phyloP scores from a whole-genome alignment of 2,113 vertebrate species.

The Blennius ocellaris region DNA sequence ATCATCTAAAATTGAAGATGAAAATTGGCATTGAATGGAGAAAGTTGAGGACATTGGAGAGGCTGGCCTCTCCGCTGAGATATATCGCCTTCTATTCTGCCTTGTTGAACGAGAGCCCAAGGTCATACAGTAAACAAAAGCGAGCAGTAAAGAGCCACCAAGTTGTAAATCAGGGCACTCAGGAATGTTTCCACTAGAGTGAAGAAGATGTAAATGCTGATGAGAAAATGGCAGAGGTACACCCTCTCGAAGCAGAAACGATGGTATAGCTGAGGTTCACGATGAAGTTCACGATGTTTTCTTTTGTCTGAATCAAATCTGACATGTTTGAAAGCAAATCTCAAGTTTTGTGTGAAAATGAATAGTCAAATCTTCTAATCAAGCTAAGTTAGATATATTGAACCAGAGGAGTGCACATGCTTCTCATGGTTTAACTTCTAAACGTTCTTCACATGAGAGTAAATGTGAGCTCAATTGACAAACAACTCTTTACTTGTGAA shows the following conservation, averaged over 20 bases:
- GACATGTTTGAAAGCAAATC: background rate
- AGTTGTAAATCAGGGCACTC: conserved; percentile 71
- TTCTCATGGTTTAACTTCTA: no score
- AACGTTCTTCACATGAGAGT: no score
- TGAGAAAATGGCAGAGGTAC: conserved; percentile 41
- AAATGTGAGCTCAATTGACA: no score
- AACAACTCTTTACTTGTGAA: no score
- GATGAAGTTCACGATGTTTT: background rate
- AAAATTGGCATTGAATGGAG: conserved; percentile 37
- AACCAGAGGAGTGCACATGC: no score
- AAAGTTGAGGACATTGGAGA: conserved; percentile 29
- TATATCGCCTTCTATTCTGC: conserved; percentile 52
- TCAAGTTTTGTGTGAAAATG: background rate
- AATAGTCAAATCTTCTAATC: no score
- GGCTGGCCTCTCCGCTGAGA: conserved; percentile 37
- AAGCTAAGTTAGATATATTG: no score
- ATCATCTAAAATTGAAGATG: conserved; percentile 47
- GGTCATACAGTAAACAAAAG: conserved; percentile 80
- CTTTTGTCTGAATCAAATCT: background rate
- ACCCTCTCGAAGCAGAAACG: conserved; percentile 26
- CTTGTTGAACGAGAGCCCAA: conserved; percentile 77
- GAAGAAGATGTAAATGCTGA: conserved; percentile 47
- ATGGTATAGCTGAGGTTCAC: conserved; percentile 11
- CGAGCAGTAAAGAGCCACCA: conserved; percentile 65
- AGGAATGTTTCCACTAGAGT: conserved; percentile 72